Evolutionary conservation across 2,888 invertebrate species (phyloP), one percentile per base, ranked within the genome.

Genomic region (Hydraecia micacea): DNA sequence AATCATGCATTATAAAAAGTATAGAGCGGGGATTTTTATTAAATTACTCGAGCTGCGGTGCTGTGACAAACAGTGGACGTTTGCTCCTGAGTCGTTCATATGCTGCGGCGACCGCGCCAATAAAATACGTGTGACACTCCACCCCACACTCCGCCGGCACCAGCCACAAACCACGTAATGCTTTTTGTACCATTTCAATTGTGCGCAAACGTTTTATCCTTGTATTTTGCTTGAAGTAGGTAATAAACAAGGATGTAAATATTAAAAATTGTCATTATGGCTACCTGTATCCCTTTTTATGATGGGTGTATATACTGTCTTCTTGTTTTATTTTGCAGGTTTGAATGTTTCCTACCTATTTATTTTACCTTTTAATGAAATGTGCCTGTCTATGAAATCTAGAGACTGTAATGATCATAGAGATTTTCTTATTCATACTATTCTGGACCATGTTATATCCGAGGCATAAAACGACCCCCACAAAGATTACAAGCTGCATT

Each of bases 11-110:
- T 88, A 87, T 83, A 88, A 90, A 89, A 89, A 86, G 81, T 86
- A 86, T 84, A 86, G 83, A 87, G 85, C 84, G 83, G 84, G 89
- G 86, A 92, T 93, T 91, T 86, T 82, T 94, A 95, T 95, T 93
- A 93, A 94, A 94, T 95, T 94, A 94, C 90, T 87, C 82, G 77
- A 83, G 84, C 82, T 79, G 85, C 80, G 88, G 87, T 91, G 90
- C 91, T 89, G 92, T 92, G 93, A 94, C 93, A 93, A 93, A 95
- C 93, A 93, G 91, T 88, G 90, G 89, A 83, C 85, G 88, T 84
- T 89, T 89, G 89, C 85, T 90, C 85, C 88, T 87, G 84, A 87
- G 89, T 88, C 88, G 91, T 91, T 92, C 91, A 91, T 92, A 90
- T 90, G 89, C 90, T 89, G 89, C 84, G 85, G 85, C 87, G 80